Percentiles rank a stretch among this genome's conserved stretches.
phyloP scores from a whole-genome alignment of 2,113 vertebrate genomes.

The Dinomys branickii region DNA sequence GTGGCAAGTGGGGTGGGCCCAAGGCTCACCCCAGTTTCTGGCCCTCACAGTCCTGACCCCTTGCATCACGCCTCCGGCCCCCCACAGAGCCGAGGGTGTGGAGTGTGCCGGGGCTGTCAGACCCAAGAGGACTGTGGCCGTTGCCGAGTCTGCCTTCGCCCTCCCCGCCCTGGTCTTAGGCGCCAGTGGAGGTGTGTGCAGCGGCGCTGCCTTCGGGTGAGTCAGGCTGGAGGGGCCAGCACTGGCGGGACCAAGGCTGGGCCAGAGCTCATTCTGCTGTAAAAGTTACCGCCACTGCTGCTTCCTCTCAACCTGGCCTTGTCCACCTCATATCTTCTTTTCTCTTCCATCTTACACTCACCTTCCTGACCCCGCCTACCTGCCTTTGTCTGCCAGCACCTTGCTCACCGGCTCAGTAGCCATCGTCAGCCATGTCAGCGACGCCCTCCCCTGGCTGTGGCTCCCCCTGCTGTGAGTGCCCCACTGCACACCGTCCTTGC shows the following conservation, averaged over 20 bases:
- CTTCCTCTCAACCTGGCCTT: conserved; percentile 24
- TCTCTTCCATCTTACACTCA: neutral
- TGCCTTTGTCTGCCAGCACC: conserved; percentile 68
- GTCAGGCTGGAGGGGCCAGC: conserved; percentile 9
- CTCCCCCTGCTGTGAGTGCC: conserved; percentile 77
- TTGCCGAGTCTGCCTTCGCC: conserved; percentile 89
- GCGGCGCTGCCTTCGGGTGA: conserved; percentile 83
- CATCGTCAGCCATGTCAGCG: conserved; percentile 71
- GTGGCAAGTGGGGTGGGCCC: neutral
- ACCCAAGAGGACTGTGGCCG: conserved; percentile 89
- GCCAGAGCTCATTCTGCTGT: conserved; percentile 53
- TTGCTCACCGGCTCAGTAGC: conserved; percentile 55
- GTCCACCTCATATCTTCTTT: conserved; percentile 65
- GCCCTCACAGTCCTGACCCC: conserved; percentile 18
- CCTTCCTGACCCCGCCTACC: conserved; percentile 8
- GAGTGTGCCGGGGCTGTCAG: conserved; percentile 90
- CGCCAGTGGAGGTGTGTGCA: conserved; percentile 83
- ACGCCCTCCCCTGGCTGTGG: conserved; percentile 68
- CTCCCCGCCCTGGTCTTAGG: conserved; percentile 80
- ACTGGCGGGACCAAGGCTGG: neutral
- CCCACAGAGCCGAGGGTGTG: conserved; percentile 90
- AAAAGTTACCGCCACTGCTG: conserved; percentile 5
- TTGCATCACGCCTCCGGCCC: neutral
- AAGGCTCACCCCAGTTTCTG: conserved; percentile 38
- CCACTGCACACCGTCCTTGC: neutral